These are phyloP conservation scores for Drosophila basisetae DNA, from an alignment of 2,888 invertebrate species.

Conservation along the genomic window DNA sequence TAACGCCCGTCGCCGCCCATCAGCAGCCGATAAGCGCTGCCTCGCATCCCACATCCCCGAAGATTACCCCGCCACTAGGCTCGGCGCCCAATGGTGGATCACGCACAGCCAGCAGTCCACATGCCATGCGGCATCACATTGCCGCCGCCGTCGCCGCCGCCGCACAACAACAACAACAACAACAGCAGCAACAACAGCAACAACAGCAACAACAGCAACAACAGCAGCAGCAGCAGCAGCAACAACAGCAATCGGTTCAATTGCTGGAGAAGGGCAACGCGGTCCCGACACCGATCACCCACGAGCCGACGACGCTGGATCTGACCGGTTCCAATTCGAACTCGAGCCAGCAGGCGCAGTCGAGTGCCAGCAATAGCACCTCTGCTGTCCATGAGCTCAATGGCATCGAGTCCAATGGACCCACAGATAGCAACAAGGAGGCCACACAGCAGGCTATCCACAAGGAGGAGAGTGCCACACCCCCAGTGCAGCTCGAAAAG, in stretches of 20 bases:
- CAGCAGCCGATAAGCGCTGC: slow-evolving; percentile 66
- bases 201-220: not conserved
- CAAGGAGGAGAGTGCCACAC: slow-evolving; percentile 65
- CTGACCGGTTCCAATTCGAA: slow-evolving; percentile 84
- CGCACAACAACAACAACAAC: slow-evolving; percentile 44
- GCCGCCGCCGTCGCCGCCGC: slow-evolving; percentile 67
- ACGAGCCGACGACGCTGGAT: slow-evolving; percentile 84
- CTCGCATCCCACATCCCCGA: slow-evolving; percentile 69
- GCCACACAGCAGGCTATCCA: slow-evolving; percentile 21
- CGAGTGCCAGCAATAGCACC: slow-evolving; percentile 72
- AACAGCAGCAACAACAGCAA: slow-evolving; percentile 36
- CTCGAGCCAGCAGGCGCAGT: slow-evolving; percentile 82
- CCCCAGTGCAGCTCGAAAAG: slow-evolving; percentile 64
- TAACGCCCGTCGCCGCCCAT: slow-evolving; percentile 79
- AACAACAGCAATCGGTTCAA: slow-evolving; percentile 43
- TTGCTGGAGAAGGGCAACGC: slow-evolving; percentile 65
- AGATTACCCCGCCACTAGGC: slow-evolving; percentile 74
- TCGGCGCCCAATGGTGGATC: slow-evolving; percentile 74
- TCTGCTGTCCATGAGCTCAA: slow-evolving; percentile 79
- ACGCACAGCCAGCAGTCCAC: slow-evolving; percentile 81
- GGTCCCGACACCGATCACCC: slow-evolving; percentile 57
- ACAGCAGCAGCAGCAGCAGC: slow-evolving; percentile 16
- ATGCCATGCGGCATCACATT: slow-evolving; percentile 79
- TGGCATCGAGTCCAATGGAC: slow-evolving; percentile 78
- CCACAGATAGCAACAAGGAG: slow-evolving; percentile 65